phyloP scores from a whole-genome alignment of 2,888 invertebrate species.

The Apamea crenata region DNA sequence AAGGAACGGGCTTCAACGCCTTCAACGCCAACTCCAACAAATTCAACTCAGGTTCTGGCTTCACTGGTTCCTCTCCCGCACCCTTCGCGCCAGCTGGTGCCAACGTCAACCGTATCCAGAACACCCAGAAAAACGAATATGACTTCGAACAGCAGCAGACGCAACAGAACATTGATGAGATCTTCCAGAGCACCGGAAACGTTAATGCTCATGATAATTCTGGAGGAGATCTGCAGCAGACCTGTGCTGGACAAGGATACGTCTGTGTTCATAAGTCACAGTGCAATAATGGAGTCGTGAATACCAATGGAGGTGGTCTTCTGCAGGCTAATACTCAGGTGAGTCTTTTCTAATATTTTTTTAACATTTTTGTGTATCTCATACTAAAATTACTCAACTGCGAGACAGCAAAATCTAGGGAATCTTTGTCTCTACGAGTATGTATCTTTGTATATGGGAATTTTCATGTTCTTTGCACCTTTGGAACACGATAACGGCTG shows the following conservation, averaged over 20 bases:
- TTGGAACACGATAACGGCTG: too few relatives aligned
- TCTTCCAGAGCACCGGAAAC: slow-evolving; percentile 81
- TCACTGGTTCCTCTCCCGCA: slow-evolving; percentile 82
- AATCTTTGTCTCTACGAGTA: too few relatives aligned
- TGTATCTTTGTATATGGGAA: too few relatives aligned
- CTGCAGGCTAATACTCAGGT: slow-evolving; percentile 89
- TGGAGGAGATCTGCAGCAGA: slow-evolving; percentile 85
- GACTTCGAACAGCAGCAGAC: slow-evolving; percentile 81
- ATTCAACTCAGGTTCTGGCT: slow-evolving; percentile 74
- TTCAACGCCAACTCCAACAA: slow-evolving; percentile 68
- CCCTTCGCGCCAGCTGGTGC: slow-evolving; percentile 82
- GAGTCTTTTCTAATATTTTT: slow-evolving; percentile 74
- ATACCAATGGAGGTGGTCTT: slow-evolving; percentile 85
- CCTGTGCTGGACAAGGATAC: slow-evolving; percentile 90
- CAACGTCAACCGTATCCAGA: slow-evolving; percentile 83
- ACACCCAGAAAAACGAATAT: slow-evolving; percentile 78
- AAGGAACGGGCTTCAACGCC: slow-evolving; percentile 55
- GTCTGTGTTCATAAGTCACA: slow-evolving; percentile 91
- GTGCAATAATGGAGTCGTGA: slow-evolving; percentile 91
- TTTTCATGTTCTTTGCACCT: too few relatives aligned
- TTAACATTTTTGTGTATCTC: not conserved
- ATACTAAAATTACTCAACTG: rapidly evolving
- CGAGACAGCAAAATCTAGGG: not conserved
- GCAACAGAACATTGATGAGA: slow-evolving; percentile 82
- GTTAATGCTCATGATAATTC: slow-evolving; percentile 76